Conservation (phyloP, 2,113 vertebrate species). For the Gasterosteus nipponicus region DNA sequence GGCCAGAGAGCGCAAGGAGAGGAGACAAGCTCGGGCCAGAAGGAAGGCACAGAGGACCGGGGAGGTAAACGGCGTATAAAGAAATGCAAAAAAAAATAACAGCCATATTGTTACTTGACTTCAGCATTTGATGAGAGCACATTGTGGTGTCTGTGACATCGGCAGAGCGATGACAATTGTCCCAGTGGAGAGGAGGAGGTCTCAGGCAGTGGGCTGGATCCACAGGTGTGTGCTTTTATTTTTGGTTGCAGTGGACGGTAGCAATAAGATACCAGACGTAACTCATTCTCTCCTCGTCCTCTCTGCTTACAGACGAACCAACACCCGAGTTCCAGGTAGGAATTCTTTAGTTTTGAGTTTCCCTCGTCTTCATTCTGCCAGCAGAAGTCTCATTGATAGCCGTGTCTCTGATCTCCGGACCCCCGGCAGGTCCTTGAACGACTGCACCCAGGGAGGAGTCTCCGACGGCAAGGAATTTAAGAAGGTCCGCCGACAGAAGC, state of each 20-base stretch:
- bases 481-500: slow-evolving; percentile 68
- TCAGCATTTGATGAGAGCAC: slow-evolving; percentile 7
- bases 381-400: background rate
- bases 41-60: slow-evolving; percentile 78
- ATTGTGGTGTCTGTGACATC: slow-evolving; percentile 25
- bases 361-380: slow-evolving; percentile 20
- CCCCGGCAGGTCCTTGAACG: slow-evolving; percentile 71
- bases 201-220: slow-evolving; percentile 73
- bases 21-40: slow-evolving; percentile 75
- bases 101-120: background rate
- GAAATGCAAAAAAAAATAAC: background rate
- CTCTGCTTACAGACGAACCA: slow-evolving; percentile 68
- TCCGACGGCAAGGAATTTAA: slow-evolving; percentile 82
- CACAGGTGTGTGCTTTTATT: slow-evolving; percentile 65
- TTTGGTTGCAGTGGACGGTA: slow-evolving; percentile 19
- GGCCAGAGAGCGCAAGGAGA: slow-evolving; percentile 74
- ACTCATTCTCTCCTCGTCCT: slow-evolving; percentile 24
- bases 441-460: slow-evolving; percentile 61
- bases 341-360: slow-evolving; percentile 40
- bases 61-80: slow-evolving; percentile 57
- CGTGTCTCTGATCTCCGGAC: slow-evolving; percentile 42
- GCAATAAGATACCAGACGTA: background rate
- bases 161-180: slow-evolving; percentile 80
- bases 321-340: slow-evolving; percentile 76
- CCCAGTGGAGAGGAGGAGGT: slow-evolving; percentile 79